These are phyloP conservation scores for Phymorhynchus buccinoides DNA, from an alignment of 1,140 invertebrate species.

Conservation along the genomic window DNA sequence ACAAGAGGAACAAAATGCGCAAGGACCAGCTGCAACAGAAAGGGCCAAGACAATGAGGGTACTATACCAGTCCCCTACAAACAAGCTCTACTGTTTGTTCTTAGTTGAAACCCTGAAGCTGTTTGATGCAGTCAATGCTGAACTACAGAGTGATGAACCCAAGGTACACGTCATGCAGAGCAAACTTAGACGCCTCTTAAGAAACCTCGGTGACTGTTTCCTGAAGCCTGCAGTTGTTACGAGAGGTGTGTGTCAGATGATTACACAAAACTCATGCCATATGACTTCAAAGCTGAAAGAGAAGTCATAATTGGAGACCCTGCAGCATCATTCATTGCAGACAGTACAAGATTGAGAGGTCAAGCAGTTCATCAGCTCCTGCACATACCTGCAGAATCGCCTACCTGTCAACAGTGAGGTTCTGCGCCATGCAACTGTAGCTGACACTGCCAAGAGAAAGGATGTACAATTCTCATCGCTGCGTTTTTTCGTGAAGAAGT, in stretches of 20 bases:
- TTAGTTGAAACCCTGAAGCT: background rate
- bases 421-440: conserved; percentile 14
- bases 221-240: conserved; percentile 1
- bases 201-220: background rate
- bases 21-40: background rate
- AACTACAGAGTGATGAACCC: background rate
- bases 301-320: conserved; percentile 17
- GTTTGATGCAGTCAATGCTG: conserved; percentile 11
- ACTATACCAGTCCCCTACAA: conserved; percentile 16
- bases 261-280: too few relatives aligned
- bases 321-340: background rate
- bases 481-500: conserved; percentile 5
- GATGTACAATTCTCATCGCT: background rate
- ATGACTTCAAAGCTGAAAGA: background rate
- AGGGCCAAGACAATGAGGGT: background rate
- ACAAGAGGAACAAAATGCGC: background rate
- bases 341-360: background rate
- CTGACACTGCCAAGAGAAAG: background rate
- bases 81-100: conserved; percentile 31
- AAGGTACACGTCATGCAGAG: conserved; percentile 11
- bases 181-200: background rate
- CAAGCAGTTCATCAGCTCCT: background rate
- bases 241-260: background rate
- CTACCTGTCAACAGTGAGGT: conserved; percentile 8
- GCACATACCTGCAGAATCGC: background rate